Conservation (phyloP, 2,888 invertebrate species). For the Harpagoxenus sublaevis region DNA sequence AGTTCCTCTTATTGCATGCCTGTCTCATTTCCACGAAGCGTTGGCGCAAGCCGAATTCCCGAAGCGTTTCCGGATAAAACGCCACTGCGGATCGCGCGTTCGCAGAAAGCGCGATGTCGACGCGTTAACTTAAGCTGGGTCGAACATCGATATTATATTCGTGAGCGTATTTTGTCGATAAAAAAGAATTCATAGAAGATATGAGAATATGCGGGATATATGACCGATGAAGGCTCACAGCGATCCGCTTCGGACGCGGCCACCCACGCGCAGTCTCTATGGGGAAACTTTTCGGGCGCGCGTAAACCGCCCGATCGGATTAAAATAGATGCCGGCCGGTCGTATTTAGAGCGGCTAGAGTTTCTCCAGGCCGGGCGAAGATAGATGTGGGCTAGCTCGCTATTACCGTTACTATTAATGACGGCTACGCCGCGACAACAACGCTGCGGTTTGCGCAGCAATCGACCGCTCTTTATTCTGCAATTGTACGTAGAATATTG, state of each 20-base stretch:
- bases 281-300: slow-evolving; percentile 56
- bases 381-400: slow-evolving; percentile 66
- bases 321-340: slow-evolving; percentile 68
- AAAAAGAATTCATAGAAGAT: slow-evolving; percentile 56
- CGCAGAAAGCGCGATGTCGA: slow-evolving; percentile 35
- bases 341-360: slow-evolving; percentile 65
- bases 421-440: slow-evolving; percentile 46
- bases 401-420: slow-evolving; percentile 69
- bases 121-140: slow-evolving; percentile 37
- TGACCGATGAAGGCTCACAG: neutral
- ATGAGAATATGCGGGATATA: slow-evolving; percentile 18
- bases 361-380: slow-evolving; percentile 67
- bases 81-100: neutral
- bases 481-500: slow-evolving; percentile 16
- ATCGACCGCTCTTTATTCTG: slow-evolving; percentile 10
- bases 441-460: slow-evolving; percentile 40
- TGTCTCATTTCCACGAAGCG: slow-evolving; percentile 19
- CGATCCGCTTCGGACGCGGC: slow-evolving; percentile 14
- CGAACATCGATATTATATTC: slow-evolving; percentile 49
- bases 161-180: slow-evolving; percentile 40
- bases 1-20: neutral
- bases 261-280: slow-evolving; percentile 43
- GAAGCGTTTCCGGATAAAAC: slow-evolving; percentile 27
- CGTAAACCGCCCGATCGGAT: slow-evolving; percentile 65
- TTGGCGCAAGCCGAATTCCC: slow-evolving; percentile 19